These are phyloP conservation scores for Helogale parvula DNA, from an alignment of 2,113 vertebrate genomes.

Conservation along the genomic window DNA sequence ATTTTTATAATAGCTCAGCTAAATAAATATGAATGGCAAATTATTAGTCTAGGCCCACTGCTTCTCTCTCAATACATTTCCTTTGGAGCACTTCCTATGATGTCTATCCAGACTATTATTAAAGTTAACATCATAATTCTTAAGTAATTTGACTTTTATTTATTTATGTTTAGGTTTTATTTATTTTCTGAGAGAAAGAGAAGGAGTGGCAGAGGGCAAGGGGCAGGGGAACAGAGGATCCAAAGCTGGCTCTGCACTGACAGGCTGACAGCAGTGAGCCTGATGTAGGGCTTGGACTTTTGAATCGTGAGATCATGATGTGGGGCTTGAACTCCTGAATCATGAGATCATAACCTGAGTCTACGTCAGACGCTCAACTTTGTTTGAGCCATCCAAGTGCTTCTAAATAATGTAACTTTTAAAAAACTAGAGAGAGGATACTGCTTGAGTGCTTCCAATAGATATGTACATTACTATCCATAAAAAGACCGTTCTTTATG, in stretches of 20 bases:
- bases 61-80: not conserved
- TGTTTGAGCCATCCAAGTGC: no score
- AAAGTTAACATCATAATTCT: not conserved
- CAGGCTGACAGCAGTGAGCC: no score
- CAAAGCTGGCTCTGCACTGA: no score
- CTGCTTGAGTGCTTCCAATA: not conserved
- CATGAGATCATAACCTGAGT: no score
- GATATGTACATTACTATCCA: not conserved
- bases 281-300: no score
- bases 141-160: not conserved
- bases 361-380: no score
- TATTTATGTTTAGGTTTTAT: no score
- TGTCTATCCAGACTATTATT: not conserved
- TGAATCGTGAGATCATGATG: no score
- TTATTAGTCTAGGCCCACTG: not conserved
- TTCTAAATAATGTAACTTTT: not conserved
- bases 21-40: not conserved
- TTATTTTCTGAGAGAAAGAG: no score
- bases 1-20: constrained; percentile 2
- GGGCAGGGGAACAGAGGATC: no score
- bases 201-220: no score
- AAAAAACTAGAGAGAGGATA: not conserved
- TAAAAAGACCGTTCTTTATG: not conserved
- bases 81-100: not conserved
- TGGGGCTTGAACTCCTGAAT: no score